A percentile compares a stretch with the other conserved stretches of the same genome.
Conservation (phyloP, 2,113 vertebrate genomes). For the Anoplopoma fimbria region DNA sequence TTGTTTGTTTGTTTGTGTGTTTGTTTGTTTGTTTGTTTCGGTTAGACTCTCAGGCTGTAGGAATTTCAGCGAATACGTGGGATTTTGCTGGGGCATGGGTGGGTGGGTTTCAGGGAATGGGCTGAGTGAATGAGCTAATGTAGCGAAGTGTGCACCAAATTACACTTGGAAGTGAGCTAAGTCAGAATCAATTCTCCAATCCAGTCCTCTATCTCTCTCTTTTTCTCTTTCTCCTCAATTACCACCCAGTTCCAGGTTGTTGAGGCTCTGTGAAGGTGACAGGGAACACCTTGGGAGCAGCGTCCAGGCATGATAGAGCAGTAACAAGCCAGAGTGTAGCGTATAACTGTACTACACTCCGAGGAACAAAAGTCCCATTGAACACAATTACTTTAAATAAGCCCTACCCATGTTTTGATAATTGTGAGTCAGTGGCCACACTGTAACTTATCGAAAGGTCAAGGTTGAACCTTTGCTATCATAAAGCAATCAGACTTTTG, state of each 20-base stretch:
- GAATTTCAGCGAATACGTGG: constrained; percentile 10
- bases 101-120: constrained; percentile 33
- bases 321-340: constrained; percentile 20
- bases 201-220: constrained; percentile 12
- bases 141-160: constrained; percentile 52
- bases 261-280: constrained; percentile 62
- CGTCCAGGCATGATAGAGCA: constrained; percentile 40
- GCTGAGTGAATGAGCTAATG: constrained; percentile 43
- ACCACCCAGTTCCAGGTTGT: constrained; percentile 29
- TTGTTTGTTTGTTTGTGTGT: constrained; percentile 56
- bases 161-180: constrained; percentile 48
- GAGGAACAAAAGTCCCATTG: background rate
- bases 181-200: constrained; percentile 45
- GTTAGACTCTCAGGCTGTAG: background rate
- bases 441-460: background rate
- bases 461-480: background rate
- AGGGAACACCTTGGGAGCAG: constrained; percentile 25
- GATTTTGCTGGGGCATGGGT: constrained; percentile 39
- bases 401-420: background rate
- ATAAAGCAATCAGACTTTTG: background rate
- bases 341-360: background rate
- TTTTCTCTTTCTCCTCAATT: constrained; percentile 39
- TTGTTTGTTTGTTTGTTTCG: constrained; percentile 51
- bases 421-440: background rate
- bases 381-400: background rate